Base-by-base conservation (phyloP, 2,888 invertebrate genomes). In the Aphidius colemani region DNA sequence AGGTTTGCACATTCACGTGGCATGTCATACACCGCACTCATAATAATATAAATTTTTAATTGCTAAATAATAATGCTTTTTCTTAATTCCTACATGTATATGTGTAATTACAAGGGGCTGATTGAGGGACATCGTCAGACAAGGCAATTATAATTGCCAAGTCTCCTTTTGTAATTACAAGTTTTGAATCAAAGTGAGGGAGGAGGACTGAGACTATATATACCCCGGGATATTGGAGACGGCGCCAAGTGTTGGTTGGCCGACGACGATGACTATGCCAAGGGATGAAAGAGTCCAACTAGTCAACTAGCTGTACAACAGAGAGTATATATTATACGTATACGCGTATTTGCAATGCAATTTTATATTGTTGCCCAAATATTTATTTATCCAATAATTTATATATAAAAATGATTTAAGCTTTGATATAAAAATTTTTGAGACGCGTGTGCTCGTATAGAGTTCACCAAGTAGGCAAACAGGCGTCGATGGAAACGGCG, bases 131-230 rank as follows among this genome's bases (percentile, higher is more conserved):
- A 63, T 18, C 48, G 61, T 60, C 30, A 30, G 30, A 30, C 55
- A 72, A 74, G 78, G 81, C 81, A 82, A 80, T 82, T 82, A 82
- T 82, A 82, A 82, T 82, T 80, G 81, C 81, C 78, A 75, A 77
- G 30, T 30, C 81, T 81, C 81, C 81, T 82, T 80, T 82, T 75
- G 81, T 80, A 82, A 82, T 82, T 82, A 82, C 81, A 82, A 81
- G 81, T 82, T 82, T 82, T 79, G 30, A 30, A 30, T 30, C 30
- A 30, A 5, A 2, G 51, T 30, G 9, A 41, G 53, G 41, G 53
- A n/a, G 9, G 13, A 43, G 41, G 30, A 5, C 30, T 5, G 30
- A 30, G 30, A 40, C 53, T 41, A 39, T 53, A 43, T 41, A 39
- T 53, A 43, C 43, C 13, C 30, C 30, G 30, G 30, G 30, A 30